A percentile compares a stretch with the other conserved stretches of the same genome.
These are phyloP conservation scores for Paramormyrops kingsleyae DNA, from an alignment of 2,113 vertebrate species.

Conservation along the genomic window DNA sequence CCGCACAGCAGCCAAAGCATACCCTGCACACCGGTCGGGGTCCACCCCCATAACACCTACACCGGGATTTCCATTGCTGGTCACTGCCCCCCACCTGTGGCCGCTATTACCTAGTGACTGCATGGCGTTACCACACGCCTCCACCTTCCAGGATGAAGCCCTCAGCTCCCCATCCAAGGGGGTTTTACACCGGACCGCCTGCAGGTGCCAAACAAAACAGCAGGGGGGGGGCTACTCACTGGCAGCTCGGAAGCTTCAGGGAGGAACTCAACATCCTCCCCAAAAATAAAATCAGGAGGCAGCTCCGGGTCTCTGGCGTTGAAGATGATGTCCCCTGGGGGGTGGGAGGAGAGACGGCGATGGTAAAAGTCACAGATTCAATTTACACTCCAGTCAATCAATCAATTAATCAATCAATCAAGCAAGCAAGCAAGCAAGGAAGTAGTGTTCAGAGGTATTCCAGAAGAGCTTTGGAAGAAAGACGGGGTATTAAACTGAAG, in stretches of 20 bases:
- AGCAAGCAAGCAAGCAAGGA: neutral
- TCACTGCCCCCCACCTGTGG: neutral
- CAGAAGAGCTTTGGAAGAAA: neutral
- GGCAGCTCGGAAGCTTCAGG: constrained; percentile 86
- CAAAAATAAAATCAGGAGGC: constrained; percentile 97
- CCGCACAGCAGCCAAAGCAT: neutral
- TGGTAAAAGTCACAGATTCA: neutral
- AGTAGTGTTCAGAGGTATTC: neutral
- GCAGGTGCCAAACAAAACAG: neutral
- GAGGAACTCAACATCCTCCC: constrained; percentile 92
- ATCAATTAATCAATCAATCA: neutral
- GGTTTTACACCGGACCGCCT: neutral
- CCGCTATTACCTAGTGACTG: neutral
- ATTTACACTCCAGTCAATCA: neutral
- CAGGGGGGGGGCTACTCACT: constrained; percentile 62
- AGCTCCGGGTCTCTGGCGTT: constrained; percentile 89
- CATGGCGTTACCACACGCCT: neutral
- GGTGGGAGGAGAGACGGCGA: neutral
- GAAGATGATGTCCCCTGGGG: constrained; percentile 95
- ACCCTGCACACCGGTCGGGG: neutral
- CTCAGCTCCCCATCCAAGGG: neutral
- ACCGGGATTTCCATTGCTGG: neutral
- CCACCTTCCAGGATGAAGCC: neutral
- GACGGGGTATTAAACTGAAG: neutral
- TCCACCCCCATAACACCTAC: neutral